Percentiles rank a stretch among this genome's conserved stretches.
These are phyloP conservation scores for Rotaria sp. DNA, from an alignment of 2,888 invertebrate genomes.

Conservation along the genomic window DNA sequence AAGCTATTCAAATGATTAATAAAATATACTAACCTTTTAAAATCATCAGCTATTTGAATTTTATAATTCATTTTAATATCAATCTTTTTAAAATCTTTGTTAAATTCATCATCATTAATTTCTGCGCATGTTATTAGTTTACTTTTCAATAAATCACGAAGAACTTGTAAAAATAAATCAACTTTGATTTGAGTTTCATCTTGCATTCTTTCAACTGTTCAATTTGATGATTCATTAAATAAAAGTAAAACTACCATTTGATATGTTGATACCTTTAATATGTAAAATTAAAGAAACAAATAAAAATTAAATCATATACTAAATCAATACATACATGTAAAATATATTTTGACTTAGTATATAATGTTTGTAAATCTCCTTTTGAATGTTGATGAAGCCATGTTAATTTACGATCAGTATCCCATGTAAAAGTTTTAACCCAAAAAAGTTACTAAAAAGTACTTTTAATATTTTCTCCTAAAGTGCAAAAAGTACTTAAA, in stretches of 20 bases:
- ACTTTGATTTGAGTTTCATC: slow-evolving; percentile 80
- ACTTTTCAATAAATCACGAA: slow-evolving; percentile 86
- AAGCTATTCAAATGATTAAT: too few relatives aligned
- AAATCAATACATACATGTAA: slow-evolving; percentile 49
- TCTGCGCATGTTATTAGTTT: slow-evolving; percentile 65
- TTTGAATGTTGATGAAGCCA: slow-evolving; percentile 98
- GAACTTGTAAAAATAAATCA: slow-evolving; percentile 64
- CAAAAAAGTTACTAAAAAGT: too few relatives aligned
- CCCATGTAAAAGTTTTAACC: too few relatives aligned
- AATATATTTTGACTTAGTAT: slow-evolving; percentile 68
- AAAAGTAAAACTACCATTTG: slow-evolving; percentile 96
- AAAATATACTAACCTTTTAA: slow-evolving; percentile 55
- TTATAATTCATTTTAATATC: slow-evolving; percentile 46
- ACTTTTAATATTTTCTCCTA: too few relatives aligned
- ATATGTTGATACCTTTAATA: slow-evolving; percentile 93
- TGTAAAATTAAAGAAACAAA: background rate
- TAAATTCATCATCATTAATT: slow-evolving; percentile 41
- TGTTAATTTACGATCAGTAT: too few relatives aligned
- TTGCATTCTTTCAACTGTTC: slow-evolving; percentile 77
- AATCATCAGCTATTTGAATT: slow-evolving; percentile 49
- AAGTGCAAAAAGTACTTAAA: too few relatives aligned
- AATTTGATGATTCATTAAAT: slow-evolving; percentile 80
- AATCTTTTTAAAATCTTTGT: slow-evolving; percentile 43
- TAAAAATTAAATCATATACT: background rate
- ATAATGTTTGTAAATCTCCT: slow-evolving; percentile 89